phyloP scores from a whole-genome alignment of 2,888 invertebrate species.

The Morpho deidamia region DNA sequence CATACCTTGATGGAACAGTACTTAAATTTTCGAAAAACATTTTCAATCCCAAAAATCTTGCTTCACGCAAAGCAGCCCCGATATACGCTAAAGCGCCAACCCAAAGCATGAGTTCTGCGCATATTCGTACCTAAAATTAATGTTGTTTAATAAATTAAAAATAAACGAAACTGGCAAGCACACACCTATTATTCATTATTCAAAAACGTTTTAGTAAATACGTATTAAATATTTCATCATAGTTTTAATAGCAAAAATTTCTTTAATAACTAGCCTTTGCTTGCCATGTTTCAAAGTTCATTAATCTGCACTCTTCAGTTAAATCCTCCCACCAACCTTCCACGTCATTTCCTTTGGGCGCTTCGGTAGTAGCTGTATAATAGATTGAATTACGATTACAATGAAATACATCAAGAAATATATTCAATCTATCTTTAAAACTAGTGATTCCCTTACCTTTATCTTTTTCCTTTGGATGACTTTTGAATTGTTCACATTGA shows the following conservation, averaged over 20 bases:
- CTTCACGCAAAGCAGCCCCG: slow-evolving; percentile 90
- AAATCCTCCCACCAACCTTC: slow-evolving; percentile 86
- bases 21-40: slow-evolving; percentile 98
- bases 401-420: background rate
- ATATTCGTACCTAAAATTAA: slow-evolving; percentile 79
- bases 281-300: slow-evolving; percentile 79
- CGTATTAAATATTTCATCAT: no score
- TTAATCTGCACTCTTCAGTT: slow-evolving; percentile 83
- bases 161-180: no score
- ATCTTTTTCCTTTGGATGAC: slow-evolving; percentile 63
- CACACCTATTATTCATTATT: no score
- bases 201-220: no score
- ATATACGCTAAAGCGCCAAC: slow-evolving; percentile 92
- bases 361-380: slow-evolving; percentile 38
- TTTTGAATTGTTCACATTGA: slow-evolving; percentile 60
- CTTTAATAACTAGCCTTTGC: slow-evolving; percentile 58
- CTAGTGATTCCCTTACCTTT: slow-evolving; percentile 41
- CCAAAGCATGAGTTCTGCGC: slow-evolving; percentile 88
- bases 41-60: slow-evolving; percentile 92
- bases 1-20: slow-evolving; percentile 68
- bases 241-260: no score
- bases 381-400: no score
- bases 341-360: slow-evolving; percentile 67
- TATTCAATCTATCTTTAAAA: no score
- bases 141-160: background rate